Evolutionary conservation across 2,888 invertebrate species (phyloP), one percentile per base, ranked within the genome.

Genomic region (Clitarchus hookeri): DNA sequence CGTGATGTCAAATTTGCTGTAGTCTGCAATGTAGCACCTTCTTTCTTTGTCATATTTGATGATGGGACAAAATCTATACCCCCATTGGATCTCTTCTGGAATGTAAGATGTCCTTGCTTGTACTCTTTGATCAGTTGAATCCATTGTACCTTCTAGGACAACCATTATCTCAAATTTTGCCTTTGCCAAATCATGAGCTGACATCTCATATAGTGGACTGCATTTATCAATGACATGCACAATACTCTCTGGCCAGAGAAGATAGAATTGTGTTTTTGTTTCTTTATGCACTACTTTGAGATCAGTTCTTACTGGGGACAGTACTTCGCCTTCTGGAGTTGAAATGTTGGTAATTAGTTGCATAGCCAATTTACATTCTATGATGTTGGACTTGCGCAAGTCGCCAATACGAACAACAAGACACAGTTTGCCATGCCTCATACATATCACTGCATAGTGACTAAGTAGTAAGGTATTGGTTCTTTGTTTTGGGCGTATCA

Each of bases 191-290:
- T 97, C 96, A 88, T 95, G 95, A 0, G 96, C 95, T 0, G 95
- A 95, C 89, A 97, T 94, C 89, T 95, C 94, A 91, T 94, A 96
- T 83, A 98, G 94, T 0, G 98, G 98, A 89, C 97, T 97, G 44
- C 91, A 91, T 16, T 92, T 93, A 90, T 97, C 95, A 88, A 98
- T 98, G 87, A 94, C 93, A 91, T 98, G 98, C 19, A 96, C 95
- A 16, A 98, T 94, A 1, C 96, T 96, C 89, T 97, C 95, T 0
- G 98, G 98, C 98, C 98, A 98, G 78, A 97, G 93, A 82, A 97
- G 93, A 89, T 97, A 95, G n/a, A 94, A 91, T 12, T 44, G 16
- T 27, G 82, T 82, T 65, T 65, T 65, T 23, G 65, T 65, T 2
- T 65, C 13, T n/a, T 65, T 65, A 19, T 65, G 65, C 65, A 65